Conservation (phyloP, 2,888 invertebrate species). For the Epinotia ramella region DNA sequence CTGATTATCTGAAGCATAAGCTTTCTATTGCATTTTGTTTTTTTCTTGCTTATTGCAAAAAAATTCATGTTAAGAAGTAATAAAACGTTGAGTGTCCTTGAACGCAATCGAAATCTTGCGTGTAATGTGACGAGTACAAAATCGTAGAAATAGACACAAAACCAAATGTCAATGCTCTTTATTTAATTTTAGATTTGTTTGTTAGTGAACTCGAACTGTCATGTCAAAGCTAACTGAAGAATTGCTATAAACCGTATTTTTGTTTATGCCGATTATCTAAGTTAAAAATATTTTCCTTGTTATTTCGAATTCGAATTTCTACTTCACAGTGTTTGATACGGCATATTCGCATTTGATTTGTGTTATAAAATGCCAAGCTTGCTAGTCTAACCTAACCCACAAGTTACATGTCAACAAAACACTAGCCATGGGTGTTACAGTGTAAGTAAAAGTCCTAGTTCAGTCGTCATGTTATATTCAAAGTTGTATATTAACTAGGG, state of each 20-base stretch:
- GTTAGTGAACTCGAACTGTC: too few relatives aligned
- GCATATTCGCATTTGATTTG: not conserved
- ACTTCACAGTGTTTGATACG: not conserved
- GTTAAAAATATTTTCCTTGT: not conserved
- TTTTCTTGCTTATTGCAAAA: too few relatives aligned
- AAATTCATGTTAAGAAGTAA: too few relatives aligned
- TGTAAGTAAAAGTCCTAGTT: slow-evolving; percentile 71
- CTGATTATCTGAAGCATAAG: too few relatives aligned
- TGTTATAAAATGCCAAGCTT: not conserved
- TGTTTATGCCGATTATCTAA: not conserved
- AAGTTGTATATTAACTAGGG: not conserved
- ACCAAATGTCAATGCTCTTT: too few relatives aligned
- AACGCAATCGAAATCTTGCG: not conserved
- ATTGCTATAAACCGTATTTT: not conserved
- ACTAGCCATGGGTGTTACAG: slow-evolving; percentile 87
- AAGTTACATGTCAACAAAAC: slow-evolving; percentile 43
- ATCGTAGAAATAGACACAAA: not conserved
- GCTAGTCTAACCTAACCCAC: slow-evolving; percentile 17
- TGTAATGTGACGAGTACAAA: not conserved
- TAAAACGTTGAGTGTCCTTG: too few relatives aligned
- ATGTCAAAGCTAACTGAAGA: not conserved
- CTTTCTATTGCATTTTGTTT: not conserved
- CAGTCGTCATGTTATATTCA: too few relatives aligned
- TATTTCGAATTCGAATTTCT: not conserved
- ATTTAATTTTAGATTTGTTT: too few relatives aligned